phyloP scores from a whole-genome alignment of 2,888 invertebrate species.

The Cephus rjabovi region DNA sequence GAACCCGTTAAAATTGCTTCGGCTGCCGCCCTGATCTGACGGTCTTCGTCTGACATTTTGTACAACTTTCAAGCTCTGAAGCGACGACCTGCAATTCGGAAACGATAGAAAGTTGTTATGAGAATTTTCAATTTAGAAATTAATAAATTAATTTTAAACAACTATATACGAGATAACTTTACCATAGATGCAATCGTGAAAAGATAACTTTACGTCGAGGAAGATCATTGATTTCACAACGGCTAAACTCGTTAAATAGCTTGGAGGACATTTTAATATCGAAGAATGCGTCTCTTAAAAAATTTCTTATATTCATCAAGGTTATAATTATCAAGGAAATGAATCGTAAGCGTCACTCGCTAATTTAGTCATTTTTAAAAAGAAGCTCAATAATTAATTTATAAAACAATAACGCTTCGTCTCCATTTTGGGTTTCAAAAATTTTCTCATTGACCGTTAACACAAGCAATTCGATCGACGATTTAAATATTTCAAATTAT shows the following conservation, averaged over 20 bases:
- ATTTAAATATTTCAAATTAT: not conserved
- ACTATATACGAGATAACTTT: not conserved
- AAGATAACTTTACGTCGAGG: not conserved
- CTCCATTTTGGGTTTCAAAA: not conserved
- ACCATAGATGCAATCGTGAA: not conserved
- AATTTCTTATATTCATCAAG: not conserved
- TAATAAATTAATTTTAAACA: not conserved
- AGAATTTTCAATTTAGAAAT: not conserved
- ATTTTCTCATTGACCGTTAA: no score
- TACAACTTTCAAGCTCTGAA: not conserved
- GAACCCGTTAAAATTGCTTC: slow-evolving; percentile 69
- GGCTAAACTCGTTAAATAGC: not conserved
- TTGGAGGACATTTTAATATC: not conserved
- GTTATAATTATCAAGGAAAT: not conserved
- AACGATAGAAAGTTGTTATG: not conserved
- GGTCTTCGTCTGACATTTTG: slow-evolving; percentile 51
- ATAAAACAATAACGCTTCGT: not conserved
- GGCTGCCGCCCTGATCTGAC: slow-evolving; percentile 69
- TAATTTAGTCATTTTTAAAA: not conserved
- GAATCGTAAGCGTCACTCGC: not conserved
- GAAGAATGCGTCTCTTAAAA: not conserved
- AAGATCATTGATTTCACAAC: not conserved
- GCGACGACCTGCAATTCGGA: not conserved
- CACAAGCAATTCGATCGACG: not conserved
- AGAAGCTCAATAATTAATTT: not conserved